Conservation (phyloP, 2,113 vertebrate species). For the Pantherophis guttatus region DNA sequence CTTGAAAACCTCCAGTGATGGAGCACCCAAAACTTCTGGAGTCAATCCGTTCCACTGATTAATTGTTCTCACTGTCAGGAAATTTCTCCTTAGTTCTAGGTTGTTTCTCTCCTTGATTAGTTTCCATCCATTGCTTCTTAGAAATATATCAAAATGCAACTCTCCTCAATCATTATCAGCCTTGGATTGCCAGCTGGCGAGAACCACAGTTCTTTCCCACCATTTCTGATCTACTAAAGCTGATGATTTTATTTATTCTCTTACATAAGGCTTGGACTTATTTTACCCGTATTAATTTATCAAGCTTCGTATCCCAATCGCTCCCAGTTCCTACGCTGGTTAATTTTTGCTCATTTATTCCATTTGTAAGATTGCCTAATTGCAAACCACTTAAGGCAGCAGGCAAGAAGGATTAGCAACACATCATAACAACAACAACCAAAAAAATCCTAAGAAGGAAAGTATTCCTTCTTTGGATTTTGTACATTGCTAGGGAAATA, state of each 20-base stretch:
- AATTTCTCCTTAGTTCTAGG: neutral
- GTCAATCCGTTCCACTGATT: too few species aligned
- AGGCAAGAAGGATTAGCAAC: neutral
- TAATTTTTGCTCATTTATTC: neutral
- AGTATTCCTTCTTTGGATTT: too few species aligned
- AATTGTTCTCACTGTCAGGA: neutral
- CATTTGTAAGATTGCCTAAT: neutral
- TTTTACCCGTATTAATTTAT: neutral
- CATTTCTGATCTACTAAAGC: neutral
- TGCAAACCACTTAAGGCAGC: neutral
- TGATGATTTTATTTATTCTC: neutral
- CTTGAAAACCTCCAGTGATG: too few species aligned
- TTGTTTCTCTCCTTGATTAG: neutral
- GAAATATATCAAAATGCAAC: neutral
- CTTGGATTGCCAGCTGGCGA: neutral
- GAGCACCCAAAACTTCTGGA: too few species aligned
- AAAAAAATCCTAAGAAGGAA: too few species aligned
- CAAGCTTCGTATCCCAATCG: neutral
- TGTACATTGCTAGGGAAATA: neutral
- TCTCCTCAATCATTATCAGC: neutral
- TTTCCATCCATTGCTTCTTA: neutral
- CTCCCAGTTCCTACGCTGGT: neutral
- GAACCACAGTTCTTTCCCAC: neutral
- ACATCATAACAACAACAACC: neutral
- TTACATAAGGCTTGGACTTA: neutral